phyloP scores from a whole-genome alignment of 2,797 vertebrate genomes.

The Leptodactylus fallax region DNA sequence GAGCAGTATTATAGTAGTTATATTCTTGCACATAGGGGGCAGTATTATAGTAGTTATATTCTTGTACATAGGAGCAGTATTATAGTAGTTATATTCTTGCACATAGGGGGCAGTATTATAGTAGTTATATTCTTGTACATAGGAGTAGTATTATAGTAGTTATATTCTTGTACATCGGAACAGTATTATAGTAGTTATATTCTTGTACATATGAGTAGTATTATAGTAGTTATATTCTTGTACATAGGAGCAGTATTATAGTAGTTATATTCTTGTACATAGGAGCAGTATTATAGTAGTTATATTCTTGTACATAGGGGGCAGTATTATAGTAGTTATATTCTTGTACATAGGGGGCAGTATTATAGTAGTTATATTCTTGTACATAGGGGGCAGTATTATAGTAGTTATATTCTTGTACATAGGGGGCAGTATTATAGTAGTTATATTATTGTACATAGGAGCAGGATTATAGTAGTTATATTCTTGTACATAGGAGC shows the following conservation, averaged over 20 bases:
- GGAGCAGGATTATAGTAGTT: neutral
- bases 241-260: neutral
- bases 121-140: constrained; percentile 18
- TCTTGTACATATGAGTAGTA: neutral
- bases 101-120: constrained; percentile 14
- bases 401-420: constrained; percentile 9
- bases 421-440: neutral
- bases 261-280: neutral
- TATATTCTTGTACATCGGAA: constrained; percentile 7
- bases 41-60: constrained; percentile 20
- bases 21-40: neutral
- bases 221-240: constrained; percentile 12
- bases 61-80: constrained; percentile 16
- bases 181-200: constrained; percentile 24
- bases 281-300: constrained; percentile 13
- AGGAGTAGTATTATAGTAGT: constrained; percentile 8
- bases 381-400: neutral
- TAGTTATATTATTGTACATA: too few relatives aligned
- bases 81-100: constrained; percentile 16
- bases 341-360: neutral
- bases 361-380: constrained; percentile 13
- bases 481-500: neutral
- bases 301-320: constrained; percentile 5
- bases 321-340: constrained; percentile 10
- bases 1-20: constrained; percentile 9